Conservation (phyloP, 2,888 invertebrate genomes). For the Cyrtodaria siliqua region DNA sequence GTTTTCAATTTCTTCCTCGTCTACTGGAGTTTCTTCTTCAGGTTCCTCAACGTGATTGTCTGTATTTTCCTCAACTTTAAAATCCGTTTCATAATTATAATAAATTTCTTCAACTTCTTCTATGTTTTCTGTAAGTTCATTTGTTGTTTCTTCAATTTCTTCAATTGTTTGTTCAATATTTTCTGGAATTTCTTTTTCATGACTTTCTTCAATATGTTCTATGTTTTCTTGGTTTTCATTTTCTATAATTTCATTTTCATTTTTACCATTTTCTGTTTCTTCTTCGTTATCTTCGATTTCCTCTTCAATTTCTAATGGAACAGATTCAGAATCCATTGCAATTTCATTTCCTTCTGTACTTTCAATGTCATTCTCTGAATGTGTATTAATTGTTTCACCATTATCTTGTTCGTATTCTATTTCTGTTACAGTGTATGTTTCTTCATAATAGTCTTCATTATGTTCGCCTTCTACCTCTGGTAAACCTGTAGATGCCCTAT, state of each 20-base stretch:
- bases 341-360: neutral
- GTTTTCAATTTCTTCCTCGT: neutral
- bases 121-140: neutral
- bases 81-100: neutral
- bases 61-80: conserved; percentile 1
- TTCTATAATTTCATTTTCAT: neutral
- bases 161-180: no score
- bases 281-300: neutral
- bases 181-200: neutral
- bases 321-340: neutral
- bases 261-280: neutral
- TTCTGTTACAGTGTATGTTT: neutral
- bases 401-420: neutral
- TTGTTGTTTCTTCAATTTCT: neutral
- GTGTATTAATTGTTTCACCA: no score
- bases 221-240: neutral
- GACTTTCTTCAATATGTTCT: conserved; percentile 5
- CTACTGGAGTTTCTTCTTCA: conserved; percentile 13
- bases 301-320: neutral
- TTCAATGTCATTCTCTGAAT: neutral
- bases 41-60: neutral
- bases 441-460: neutral
- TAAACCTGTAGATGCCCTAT: neutral
- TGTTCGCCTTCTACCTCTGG: neutral
- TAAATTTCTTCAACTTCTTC: neutral